Evolutionary conservation across 2,888 invertebrate genomes (phyloP).

Genomic region (Nemoura dubitans): DNA sequence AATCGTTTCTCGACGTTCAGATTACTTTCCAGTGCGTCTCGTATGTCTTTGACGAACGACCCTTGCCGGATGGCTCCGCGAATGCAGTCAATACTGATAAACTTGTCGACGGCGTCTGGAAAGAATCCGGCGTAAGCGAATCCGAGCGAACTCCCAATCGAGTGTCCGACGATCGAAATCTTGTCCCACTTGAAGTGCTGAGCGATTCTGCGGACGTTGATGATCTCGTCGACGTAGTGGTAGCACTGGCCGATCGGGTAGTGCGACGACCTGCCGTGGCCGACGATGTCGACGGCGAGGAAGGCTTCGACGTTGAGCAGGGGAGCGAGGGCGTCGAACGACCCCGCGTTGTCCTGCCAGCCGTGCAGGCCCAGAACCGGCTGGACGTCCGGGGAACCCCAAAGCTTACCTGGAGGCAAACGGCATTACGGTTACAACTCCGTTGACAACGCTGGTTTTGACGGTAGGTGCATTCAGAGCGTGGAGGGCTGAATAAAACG

Average conservation of each 20-base stretch:
- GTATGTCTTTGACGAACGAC: neutral
- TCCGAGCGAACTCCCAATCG: slow-evolving; percentile 63
- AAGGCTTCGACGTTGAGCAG: slow-evolving; percentile 63
- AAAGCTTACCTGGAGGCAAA: slow-evolving; percentile 66
- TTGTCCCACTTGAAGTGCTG: slow-evolving; percentile 74
- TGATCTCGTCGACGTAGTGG: slow-evolving; percentile 60
- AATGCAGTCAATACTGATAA: slow-evolving; percentile 60
- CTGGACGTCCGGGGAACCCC: slow-evolving; percentile 70
- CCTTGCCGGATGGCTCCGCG: slow-evolving; percentile 38
- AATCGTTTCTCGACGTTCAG: slow-evolving; percentile 56
- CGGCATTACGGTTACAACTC: slow-evolving; percentile 40
- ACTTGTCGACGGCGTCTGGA: slow-evolving; percentile 69
- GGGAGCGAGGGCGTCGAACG: slow-evolving; percentile 76
- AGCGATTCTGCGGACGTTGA: slow-evolving; percentile 66
- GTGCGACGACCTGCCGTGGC: slow-evolving; percentile 75
- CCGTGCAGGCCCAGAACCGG: slow-evolving; percentile 80
- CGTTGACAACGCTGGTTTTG: too few species aligned
- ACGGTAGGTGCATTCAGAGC: too few species aligned
- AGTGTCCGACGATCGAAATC: slow-evolving; percentile 74
- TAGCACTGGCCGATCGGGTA: slow-evolving; percentile 69
- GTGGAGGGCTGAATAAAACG: too few species aligned
- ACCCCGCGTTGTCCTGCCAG: slow-evolving; percentile 81
- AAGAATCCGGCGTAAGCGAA: slow-evolving; percentile 70
- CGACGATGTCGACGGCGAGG: slow-evolving; percentile 74
- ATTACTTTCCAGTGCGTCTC: slow-evolving; percentile 65